Percentiles rank a stretch among this genome's conserved stretches.
phyloP scores from a whole-genome alignment of 1,140 invertebrate species.

The Adelges cooleyi region DNA sequence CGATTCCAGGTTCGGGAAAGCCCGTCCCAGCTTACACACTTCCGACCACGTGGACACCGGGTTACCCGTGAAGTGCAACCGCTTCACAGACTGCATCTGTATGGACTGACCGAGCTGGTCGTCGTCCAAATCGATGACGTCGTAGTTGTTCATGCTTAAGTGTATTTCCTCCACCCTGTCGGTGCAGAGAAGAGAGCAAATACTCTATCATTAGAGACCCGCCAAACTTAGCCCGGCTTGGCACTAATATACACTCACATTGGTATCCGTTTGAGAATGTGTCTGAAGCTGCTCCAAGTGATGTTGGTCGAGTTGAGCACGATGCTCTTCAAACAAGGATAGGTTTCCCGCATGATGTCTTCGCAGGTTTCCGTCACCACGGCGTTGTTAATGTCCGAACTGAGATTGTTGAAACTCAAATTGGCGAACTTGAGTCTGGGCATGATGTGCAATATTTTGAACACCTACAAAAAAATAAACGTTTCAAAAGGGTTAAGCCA shows the following conservation, averaged over 20 bases:
- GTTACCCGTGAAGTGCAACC: slow-evolving; percentile 73
- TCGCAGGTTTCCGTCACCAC: not conserved
- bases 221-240: not conserved
- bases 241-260: slow-evolving; percentile 39
- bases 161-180: slow-evolving; percentile 71
- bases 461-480: slow-evolving; percentile 49
- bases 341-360: slow-evolving; percentile 29
- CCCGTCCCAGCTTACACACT: slow-evolving; percentile 65
- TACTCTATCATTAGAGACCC: not conserved
- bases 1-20: slow-evolving; percentile 72
- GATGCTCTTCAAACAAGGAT: slow-evolving; percentile 34
- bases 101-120: slow-evolving; percentile 30
- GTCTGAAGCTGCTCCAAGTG: slow-evolving; percentile 68
- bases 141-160: slow-evolving; percentile 76
- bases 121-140: slow-evolving; percentile 50
- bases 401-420: slow-evolving; percentile 74
- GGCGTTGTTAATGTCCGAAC: slow-evolving; percentile 38
- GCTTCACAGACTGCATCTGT: slow-evolving; percentile 41
- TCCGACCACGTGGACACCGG: slow-evolving; percentile 68
- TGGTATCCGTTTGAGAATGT: slow-evolving; percentile 58
- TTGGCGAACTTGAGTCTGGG: slow-evolving; percentile 80
- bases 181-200: not conserved
- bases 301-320: slow-evolving; percentile 78
- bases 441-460: slow-evolving; percentile 72
- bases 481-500: too few relatives aligned